A percentile compares a stretch with the other conserved stretches of the same genome.
These are phyloP conservation scores for Chamaea fasciata DNA, from an alignment of 2,113 vertebrate genomes.

Conservation along the genomic window DNA sequence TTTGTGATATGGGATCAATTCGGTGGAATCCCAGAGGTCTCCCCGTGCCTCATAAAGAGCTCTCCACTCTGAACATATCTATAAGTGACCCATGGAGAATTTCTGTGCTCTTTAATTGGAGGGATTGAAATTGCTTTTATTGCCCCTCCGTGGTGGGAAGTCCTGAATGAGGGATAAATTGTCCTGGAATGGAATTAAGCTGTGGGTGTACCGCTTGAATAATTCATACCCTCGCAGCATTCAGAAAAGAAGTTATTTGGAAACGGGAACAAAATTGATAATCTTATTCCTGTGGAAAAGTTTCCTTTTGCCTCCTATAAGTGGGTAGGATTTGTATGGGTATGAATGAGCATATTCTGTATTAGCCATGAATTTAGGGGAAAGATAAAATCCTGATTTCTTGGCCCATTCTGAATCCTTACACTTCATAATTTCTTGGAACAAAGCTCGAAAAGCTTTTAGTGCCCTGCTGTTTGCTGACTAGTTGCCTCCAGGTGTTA, in stretches of 20 bases:
- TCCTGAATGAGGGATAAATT: neutral
- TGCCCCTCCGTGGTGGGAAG: conserved; percentile 9
- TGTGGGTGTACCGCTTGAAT: neutral
- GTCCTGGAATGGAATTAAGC: neutral
- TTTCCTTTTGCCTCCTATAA: neutral
- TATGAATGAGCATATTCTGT: neutral
- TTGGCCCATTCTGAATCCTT: neutral
- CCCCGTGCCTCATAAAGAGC: conserved; percentile 40
- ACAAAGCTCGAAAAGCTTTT: neutral
- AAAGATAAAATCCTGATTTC: neutral
- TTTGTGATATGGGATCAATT: conserved; percentile 59
- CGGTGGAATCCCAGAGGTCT: conserved; percentile 22
- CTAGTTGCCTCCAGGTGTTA: neutral
- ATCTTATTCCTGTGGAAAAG: neutral
- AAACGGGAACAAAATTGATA: neutral
- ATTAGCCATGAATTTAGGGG: neutral
- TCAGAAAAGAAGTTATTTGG: neutral
- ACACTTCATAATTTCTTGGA: neutral
- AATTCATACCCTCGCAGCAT: neutral
- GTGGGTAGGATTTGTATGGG: neutral
- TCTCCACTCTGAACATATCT: conserved; percentile 24
- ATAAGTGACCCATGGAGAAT: conserved; percentile 50
- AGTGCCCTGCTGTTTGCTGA: neutral
- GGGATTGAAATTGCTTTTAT: conserved; percentile 48
- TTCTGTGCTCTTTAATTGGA: conserved; percentile 43